A percentile compares a stretch with the other conserved stretches of the same genome.
phyloP scores from a whole-genome alignment of 2,888 invertebrate species.

The Caenorhabditis doughertyi region DNA sequence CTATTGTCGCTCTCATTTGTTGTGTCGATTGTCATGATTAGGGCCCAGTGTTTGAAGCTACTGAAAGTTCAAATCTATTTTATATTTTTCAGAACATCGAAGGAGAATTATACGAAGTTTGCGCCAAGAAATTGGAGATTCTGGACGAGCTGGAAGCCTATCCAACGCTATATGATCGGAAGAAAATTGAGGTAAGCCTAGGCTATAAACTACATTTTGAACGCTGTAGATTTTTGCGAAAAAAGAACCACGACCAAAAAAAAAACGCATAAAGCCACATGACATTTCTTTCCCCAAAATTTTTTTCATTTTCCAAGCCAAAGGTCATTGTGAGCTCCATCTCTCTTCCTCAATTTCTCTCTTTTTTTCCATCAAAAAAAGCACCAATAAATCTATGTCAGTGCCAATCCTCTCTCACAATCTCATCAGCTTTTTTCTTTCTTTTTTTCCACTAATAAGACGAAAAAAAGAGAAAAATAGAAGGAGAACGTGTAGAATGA shows the following conservation, averaged over 20 bases:
- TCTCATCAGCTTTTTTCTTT: not conserved
- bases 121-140: conserved; percentile 70
- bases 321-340: not conserved
- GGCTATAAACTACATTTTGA: too few species aligned
- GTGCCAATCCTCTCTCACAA: not conserved
- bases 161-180: conserved; percentile 73
- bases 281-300: not conserved
- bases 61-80: not conserved
- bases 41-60: too few species aligned
- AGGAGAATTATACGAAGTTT: conserved; percentile 79
- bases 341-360: not conserved
- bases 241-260: not conserved
- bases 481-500: conserved; percentile 40
- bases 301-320: not conserved
- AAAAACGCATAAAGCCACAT: not conserved
- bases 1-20: conserved; percentile 30
- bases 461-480: not conserved
- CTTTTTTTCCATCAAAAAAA: too few species aligned
- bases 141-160: conserved; percentile 80
- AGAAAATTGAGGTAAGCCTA: conserved; percentile 66
- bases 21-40: conserved; percentile 43
- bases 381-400: conserved; percentile 37
- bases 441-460: not conserved
- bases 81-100: conserved; percentile 74
- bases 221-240: not conserved